A percentile compares a stretch with the other conserved stretches of the same genome.
phyloP scores from a whole-genome alignment of 2,888 invertebrate genomes.

The Dascillus cervinus region DNA sequence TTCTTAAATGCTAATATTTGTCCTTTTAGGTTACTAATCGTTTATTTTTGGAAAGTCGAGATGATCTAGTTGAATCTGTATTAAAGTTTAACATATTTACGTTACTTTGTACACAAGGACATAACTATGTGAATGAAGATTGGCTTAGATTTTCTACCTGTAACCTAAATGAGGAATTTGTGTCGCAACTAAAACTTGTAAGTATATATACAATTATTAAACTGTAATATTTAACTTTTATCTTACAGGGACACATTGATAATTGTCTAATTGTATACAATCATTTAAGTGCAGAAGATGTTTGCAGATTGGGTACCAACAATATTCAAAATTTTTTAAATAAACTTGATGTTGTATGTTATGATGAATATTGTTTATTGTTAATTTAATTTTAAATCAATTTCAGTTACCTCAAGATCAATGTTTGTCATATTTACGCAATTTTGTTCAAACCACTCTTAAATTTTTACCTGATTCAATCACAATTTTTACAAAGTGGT shows the following conservation, averaged over 20 bases:
- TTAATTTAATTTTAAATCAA: no score
- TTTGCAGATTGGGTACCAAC: constrained; percentile 18
- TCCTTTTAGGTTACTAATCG: no score
- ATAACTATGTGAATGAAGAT: no score
- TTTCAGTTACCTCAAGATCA: constrained; percentile 21
- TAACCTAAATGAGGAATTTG: constrained; percentile 39
- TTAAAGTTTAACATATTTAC: no score
- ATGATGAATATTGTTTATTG: no score
- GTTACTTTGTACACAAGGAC: no score
- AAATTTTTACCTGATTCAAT: constrained; percentile 23
- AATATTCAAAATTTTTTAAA: constrained; percentile 24
- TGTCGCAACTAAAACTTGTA: no score
- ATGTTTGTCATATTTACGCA: constrained; percentile 24
- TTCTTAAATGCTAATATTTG: no score
- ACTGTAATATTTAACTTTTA: constrained; percentile 36
- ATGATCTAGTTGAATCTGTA: no score
- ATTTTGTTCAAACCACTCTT: constrained; percentile 29
- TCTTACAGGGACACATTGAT: constrained; percentile 29
- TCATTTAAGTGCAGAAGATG: constrained; percentile 21
- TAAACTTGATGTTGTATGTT: constrained; percentile 24
- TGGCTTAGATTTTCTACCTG: constrained; percentile 42
- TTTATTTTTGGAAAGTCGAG: no score
- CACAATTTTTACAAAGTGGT: constrained; percentile 28
- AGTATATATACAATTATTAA: no score
- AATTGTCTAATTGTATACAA: constrained; percentile 31